phyloP scores from a whole-genome alignment of 92 coral and sea anemone species.

The Chrysogorgia sp. region DNA sequence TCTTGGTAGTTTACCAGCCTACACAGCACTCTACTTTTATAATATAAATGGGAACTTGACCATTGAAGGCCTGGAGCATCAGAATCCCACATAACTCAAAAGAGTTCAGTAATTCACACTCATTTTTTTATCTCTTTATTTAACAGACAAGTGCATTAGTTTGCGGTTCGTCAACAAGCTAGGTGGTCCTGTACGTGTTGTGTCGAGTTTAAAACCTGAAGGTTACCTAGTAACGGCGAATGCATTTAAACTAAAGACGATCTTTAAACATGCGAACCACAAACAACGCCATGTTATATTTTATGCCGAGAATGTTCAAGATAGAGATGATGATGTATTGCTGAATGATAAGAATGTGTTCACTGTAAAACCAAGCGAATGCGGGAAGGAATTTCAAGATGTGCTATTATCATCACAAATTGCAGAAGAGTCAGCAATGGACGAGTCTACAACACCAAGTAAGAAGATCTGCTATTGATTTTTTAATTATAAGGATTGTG shows the following conservation, averaged over 20 bases:
- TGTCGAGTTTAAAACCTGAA: slow-evolving; percentile 89
- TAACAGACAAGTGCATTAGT: slow-evolving; percentile 88
- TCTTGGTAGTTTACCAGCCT: neutral
- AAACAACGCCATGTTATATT: slow-evolving; percentile 94
- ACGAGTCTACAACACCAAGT: slow-evolving; percentile 52
- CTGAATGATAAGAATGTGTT: slow-evolving; percentile 80
- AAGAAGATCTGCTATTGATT: neutral
- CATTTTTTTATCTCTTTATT: neutral
- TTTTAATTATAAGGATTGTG: no score
- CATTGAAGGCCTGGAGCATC: slow-evolving; percentile 3
- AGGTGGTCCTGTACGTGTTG: slow-evolving; percentile 81
- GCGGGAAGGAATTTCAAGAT: slow-evolving; percentile 51
- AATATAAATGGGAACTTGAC: neutral
- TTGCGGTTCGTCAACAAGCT: slow-evolving; percentile 82
- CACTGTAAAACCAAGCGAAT: slow-evolving; percentile 78
- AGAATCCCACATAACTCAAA: neutral
- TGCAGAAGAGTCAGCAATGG: slow-evolving; percentile 53
- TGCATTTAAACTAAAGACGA: slow-evolving; percentile 88
- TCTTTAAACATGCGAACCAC: slow-evolving; percentile 88
- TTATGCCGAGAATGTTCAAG: slow-evolving; percentile 91
- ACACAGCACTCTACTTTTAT: neutral
- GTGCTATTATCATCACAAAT: slow-evolving; percentile 18
- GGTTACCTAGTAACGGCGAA: slow-evolving; percentile 95
- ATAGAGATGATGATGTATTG: slow-evolving; percentile 75
- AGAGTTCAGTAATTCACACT: neutral